These are phyloP conservation scores for Octopus sinensis DNA, from an alignment of 1,140 invertebrate genomes.

Conservation along the genomic window DNA sequence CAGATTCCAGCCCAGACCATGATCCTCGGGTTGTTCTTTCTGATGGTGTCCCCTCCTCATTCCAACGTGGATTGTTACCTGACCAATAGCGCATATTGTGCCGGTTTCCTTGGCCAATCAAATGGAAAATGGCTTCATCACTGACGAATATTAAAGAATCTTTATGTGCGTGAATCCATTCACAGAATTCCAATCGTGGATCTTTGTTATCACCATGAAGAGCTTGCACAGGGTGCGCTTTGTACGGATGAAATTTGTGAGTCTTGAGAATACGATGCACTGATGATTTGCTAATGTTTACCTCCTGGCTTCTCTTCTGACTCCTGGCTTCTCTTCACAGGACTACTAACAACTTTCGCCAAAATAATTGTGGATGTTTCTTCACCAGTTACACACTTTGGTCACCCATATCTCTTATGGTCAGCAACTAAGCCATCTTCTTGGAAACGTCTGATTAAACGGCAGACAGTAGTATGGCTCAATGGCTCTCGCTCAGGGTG, in stretches of 20 bases:
- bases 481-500: neutral
- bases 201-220: neutral
- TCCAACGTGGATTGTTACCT: constrained; percentile 8
- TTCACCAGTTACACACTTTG: neutral
- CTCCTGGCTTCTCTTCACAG: neutral
- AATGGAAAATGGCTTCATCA: neutral
- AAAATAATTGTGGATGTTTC: neutral
- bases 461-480: neutral
- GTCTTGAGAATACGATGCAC: neutral
- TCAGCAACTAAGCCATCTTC: neutral
- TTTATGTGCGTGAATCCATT: neutral
- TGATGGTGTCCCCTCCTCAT: neutral
- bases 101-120: neutral
- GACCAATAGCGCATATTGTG: neutral
- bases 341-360: neutral
- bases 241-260: constrained; percentile 3
- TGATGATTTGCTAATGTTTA: neutral
- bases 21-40: constrained; percentile 11
- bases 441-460: neutral
- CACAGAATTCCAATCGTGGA: constrained; percentile 2
- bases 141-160: neutral
- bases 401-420: neutral
- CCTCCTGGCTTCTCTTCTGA: too few species aligned
- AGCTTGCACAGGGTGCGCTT: neutral
- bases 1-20: constrained; percentile 15